Conservation (phyloP, 92 coral and sea anemone species). For the Isaurus tuberculatus region DNA sequence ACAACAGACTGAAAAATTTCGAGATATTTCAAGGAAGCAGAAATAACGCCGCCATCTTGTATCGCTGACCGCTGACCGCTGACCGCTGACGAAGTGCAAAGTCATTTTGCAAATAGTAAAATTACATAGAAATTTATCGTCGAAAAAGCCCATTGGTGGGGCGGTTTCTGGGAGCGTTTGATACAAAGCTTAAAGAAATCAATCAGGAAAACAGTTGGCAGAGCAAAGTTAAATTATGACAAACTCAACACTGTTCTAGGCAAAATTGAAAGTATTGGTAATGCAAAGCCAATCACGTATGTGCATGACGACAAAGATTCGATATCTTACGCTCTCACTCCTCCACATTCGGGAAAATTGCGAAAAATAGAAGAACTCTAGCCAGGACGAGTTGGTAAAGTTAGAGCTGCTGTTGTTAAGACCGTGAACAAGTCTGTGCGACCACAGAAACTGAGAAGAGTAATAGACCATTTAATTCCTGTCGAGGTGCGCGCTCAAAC, state of each 20-base stretch:
- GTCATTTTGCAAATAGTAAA: slow-evolving; percentile 18
- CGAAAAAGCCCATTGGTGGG: slow-evolving; percentile 53
- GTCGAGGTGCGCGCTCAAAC: background rate
- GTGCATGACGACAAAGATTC: slow-evolving; percentile 48
- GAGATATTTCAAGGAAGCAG: too few species aligned
- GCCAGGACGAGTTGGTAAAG: slow-evolving; percentile 31
- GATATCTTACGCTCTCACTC: slow-evolving; percentile 29
- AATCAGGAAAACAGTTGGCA: slow-evolving; percentile 46
- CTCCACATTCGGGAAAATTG: too few species aligned
- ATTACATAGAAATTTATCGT: slow-evolving; percentile 52
- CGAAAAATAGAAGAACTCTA: slow-evolving; percentile 43
- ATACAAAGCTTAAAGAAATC: slow-evolving; percentile 28
- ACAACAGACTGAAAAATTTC: too few species aligned
- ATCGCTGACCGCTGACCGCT: too few species aligned
- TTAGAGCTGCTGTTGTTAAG: slow-evolving; percentile 40
- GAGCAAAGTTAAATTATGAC: slow-evolving; percentile 32
- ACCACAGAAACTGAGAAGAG: slow-evolving; percentile 35
- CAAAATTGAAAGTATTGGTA: slow-evolving; percentile 42
- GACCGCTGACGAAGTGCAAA: background rate
- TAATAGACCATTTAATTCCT: slow-evolving; percentile 34
- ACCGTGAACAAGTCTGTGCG: slow-evolving; percentile 10
- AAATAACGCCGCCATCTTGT: too few species aligned
- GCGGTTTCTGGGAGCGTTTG: slow-evolving; percentile 32
- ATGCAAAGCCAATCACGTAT: slow-evolving; percentile 46
- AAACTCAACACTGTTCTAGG: slow-evolving; percentile 35